phyloP scores from a whole-genome alignment of 2,888 invertebrate species.

The Notocelia uddmanniana region DNA sequence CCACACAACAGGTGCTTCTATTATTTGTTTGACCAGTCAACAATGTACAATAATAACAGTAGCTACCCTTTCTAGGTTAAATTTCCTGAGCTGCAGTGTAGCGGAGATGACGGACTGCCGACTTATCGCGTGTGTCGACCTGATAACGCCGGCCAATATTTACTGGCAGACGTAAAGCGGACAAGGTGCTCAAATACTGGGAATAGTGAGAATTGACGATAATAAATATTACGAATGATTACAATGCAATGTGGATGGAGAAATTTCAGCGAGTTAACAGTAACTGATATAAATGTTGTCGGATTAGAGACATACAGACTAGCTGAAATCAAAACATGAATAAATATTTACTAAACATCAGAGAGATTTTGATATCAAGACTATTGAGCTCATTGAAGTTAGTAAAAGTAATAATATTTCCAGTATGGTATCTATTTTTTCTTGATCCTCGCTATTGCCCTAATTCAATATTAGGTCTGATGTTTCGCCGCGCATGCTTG shows the following conservation, averaged over 20 bases:
- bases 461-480: no score
- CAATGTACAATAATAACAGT: constrained; percentile 2
- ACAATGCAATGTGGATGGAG: neutral
- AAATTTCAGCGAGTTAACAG: neutral
- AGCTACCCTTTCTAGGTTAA: constrained; percentile 11
- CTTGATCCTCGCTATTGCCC: no score
- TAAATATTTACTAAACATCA: neutral
- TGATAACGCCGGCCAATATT: constrained; percentile 36
- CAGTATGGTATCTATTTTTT: no score
- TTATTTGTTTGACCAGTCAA: constrained; percentile 7
- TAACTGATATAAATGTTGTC: neutral
- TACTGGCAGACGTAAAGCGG: constrained; percentile 13
- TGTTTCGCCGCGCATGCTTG: no score
- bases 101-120: constrained; percentile 21
- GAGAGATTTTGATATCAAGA: no score
- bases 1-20: neutral
- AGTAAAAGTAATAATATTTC: no score
- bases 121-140: constrained; percentile 17
- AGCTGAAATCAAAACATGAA: neutral
- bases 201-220: constrained; percentile 17
- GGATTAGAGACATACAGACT: neutral
- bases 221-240: neutral
- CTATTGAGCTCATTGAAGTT: no score
- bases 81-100: neutral
- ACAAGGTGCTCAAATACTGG: constrained; percentile 24